Evolutionary conservation across 2,113 vertebrate genomes (phyloP), one percentile per base, ranked within the genome.

Genomic region (Anoura caudifer): DNA sequence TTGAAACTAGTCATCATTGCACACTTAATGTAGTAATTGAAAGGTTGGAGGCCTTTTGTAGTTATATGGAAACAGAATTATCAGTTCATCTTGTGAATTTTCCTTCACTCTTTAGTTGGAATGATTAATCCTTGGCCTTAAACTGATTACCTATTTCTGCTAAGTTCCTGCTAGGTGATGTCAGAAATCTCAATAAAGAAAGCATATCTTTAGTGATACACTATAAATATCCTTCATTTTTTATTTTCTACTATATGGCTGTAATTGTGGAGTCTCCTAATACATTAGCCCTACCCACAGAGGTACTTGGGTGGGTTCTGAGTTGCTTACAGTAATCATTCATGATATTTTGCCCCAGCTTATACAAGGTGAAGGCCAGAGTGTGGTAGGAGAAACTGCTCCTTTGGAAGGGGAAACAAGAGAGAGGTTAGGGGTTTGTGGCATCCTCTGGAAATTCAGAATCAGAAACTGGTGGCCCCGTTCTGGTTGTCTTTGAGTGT

Each of bases 11-110:
- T 92, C 31, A 75, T 73, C 69, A 56, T 87, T 84, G 70, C 56
- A 84, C 65, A 65, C 75, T 91, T 75, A 92, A 76, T 80, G 22
- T 19, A 92, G 63, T 52, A 87, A 92, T 52, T 45, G 76, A 90
- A 87, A 96, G 45, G 41, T 50, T 95, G 36, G 69, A 85, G 54
- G 24, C 38, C 63, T 95, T 95, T 91, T 61, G 7, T 67, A 80
- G 50, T 80, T 76, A 41, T 11, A 38, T 33, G 15, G 73, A 95
- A 95, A 85, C 3, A 4, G 81, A 88, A 59, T 47, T 77, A 47
- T 79, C 50, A 88, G 50, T 96, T 92, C 14, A 41, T 67, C n/a
- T 59, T 67, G 12, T 85, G 50, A 65, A 28, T 90, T 96, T 94
- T 80, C 22, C 4, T 94, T 81, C 33, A 67, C 69, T 95, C 52